Percentiles rank a stretch among this genome's conserved stretches.
These are phyloP conservation scores for Lynx canadensis DNA, from an alignment of 2,113 vertebrate genomes.

Conservation along the genomic window DNA sequence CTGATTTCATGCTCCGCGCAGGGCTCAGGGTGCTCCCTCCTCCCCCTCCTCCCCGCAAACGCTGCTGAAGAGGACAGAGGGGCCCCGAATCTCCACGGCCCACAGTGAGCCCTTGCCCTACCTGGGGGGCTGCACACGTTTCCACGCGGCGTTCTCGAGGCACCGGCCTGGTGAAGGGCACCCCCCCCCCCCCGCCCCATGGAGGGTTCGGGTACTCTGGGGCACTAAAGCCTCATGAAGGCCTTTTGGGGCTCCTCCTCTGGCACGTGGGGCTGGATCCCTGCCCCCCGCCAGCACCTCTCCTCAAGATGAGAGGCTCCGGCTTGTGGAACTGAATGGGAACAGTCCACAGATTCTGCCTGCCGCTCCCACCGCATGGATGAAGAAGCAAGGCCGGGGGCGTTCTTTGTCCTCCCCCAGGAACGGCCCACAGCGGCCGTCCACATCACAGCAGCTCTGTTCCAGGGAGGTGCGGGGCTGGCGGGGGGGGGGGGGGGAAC, in stretches of 20 bases:
- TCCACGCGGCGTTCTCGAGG: background rate
- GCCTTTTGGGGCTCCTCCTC: background rate
- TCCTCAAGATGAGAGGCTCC: background rate
- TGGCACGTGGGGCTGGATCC: background rate
- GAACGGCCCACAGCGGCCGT: accelerated
- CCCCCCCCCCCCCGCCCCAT: accelerated
- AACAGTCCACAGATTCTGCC: too few species aligned
- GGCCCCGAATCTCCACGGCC: background rate
- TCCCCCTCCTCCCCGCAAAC: background rate
- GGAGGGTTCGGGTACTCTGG: too few species aligned
- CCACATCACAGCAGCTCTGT: too few species aligned
- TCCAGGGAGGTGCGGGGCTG: background rate
- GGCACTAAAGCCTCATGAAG: accelerated
- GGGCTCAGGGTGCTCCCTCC: background rate
- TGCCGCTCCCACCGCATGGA: accelerated
- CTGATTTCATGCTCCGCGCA: accelerated
- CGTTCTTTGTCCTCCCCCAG: background rate
- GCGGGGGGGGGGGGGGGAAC: background rate
- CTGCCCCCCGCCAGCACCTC: background rate
- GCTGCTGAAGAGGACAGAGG: background rate
- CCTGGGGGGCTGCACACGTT: background rate
- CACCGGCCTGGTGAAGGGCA: background rate
- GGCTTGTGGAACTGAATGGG: background rate
- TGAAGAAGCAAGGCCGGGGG: too few species aligned
- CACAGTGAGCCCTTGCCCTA: background rate